Evolutionary conservation across 2,113 vertebrate genomes (phyloP).

Genomic region (Hippocampus guttulatus): DNA sequence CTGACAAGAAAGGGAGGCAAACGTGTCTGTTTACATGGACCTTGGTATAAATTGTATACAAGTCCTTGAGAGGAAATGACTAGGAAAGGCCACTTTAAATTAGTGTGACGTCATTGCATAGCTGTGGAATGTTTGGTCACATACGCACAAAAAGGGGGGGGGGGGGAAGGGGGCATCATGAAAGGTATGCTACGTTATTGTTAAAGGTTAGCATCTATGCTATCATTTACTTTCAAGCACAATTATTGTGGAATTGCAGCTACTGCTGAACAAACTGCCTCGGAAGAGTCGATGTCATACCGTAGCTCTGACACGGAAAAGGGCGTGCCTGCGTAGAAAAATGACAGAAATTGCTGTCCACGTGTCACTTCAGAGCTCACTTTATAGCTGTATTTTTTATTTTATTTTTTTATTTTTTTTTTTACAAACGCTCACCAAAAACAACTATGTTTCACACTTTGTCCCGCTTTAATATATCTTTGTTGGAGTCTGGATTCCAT

Average conservation of each 20-base stretch:
- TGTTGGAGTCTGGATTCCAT: conserved; percentile 23
- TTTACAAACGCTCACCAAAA: neutral
- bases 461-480: neutral
- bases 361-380: neutral
- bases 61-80: conserved; percentile 26
- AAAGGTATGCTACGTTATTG: too few relatives aligned
- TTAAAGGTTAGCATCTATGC: neutral
- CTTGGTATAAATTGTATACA: conserved; percentile 14
- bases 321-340: neutral
- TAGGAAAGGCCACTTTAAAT: conserved; percentile 21
- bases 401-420: neutral
- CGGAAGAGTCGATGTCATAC: neutral
- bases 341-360: too few relatives aligned
- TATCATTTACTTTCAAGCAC: neutral
- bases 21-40: conserved; percentile 18
- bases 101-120: conserved; percentile 8
- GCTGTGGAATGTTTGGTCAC: conserved; percentile 3
- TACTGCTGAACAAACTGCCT: neutral
- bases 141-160: too few relatives aligned
- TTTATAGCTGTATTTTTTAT: neutral
- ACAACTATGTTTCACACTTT: neutral
- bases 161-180: too few relatives aligned
- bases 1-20: conserved; percentile 6
- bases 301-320: neutral
- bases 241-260: neutral